phyloP scores from a whole-genome alignment of 2,888 invertebrate genomes.

The Smittia aterrima region DNA sequence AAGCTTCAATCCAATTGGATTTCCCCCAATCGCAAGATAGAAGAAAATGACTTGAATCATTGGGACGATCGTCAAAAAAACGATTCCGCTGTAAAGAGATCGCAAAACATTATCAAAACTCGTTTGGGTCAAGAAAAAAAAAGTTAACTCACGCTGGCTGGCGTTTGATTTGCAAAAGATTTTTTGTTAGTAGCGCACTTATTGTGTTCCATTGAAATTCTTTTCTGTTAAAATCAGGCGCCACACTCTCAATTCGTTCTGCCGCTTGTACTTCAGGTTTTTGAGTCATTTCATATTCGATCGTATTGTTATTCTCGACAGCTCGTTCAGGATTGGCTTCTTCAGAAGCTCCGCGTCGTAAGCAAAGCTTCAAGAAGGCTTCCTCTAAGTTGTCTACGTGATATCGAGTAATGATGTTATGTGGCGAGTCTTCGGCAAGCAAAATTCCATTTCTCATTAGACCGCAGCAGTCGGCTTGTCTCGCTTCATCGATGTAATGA shows the following conservation, averaged over 20 bases:
- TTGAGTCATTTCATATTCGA: background rate
- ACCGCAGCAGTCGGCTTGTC: conserved; percentile 79
- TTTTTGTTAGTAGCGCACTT: conserved; percentile 68
- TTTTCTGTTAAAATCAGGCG: background rate
- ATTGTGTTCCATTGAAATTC: conserved; percentile 53
- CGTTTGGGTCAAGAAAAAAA: conserved; percentile 14
- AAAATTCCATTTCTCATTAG: conserved; percentile 82
- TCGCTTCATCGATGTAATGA: conserved; percentile 92
- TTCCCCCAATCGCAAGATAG: conserved; percentile 75
- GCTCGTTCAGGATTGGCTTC: conserved; percentile 44
- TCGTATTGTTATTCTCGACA: background rate
- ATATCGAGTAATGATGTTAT: conserved; percentile 65
- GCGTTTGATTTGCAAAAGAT: conserved; percentile 65
- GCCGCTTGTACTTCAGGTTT: background rate
- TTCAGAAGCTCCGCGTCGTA: conserved; percentile 52
- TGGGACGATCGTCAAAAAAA: conserved; percentile 79
- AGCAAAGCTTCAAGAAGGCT: conserved; percentile 76
- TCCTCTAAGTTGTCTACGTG: conserved; percentile 78
- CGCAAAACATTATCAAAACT: too few relatives aligned
- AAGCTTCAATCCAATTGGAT: conserved; percentile 68
- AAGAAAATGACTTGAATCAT: conserved; percentile 78
- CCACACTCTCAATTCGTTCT: background rate
- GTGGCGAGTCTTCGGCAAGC: conserved; percentile 81
- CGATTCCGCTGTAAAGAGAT: conserved; percentile 69
- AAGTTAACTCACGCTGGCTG: conserved; percentile 64